Evolutionary conservation across 2,113 vertebrate species (phyloP).

Genomic region (Rhinolophus ferrumequinum): DNA sequence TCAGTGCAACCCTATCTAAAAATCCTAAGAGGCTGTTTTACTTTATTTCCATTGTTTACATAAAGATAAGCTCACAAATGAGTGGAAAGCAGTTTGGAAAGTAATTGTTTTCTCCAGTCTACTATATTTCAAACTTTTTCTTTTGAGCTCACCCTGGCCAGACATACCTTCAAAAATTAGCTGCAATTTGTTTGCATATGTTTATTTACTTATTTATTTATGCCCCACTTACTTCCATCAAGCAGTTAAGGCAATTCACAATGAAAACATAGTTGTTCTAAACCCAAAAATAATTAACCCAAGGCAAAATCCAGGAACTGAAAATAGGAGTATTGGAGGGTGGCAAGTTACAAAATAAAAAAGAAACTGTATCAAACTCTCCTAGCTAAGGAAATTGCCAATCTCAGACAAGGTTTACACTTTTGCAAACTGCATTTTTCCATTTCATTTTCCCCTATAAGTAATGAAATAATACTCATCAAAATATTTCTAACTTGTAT

Average conservation of each 20-base stretch:
- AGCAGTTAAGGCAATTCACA: not conserved
- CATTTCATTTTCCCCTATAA: not conserved
- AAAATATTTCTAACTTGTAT: not conserved
- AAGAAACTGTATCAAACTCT: not conserved
- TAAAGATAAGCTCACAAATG: not conserved
- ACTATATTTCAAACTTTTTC: not conserved
- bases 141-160: not conserved
- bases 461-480: not conserved
- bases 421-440: not conserved
- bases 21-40: not conserved
- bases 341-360: not conserved
- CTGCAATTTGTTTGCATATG: not conserved
- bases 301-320: not conserved
- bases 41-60: not conserved
- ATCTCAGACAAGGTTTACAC: not conserved
- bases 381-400: not conserved
- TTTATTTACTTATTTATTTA: not conserved
- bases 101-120: not conserved
- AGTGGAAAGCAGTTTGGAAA: not conserved
- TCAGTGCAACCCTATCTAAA: not conserved
- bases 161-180: not conserved
- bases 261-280: conserved; percentile 12
- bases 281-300: not conserved
- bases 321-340: not conserved
- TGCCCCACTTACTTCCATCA: not conserved